Evolutionary conservation across 2,797 vertebrate genomes (phyloP).

Genomic region (Mallotus villosus): DNA sequence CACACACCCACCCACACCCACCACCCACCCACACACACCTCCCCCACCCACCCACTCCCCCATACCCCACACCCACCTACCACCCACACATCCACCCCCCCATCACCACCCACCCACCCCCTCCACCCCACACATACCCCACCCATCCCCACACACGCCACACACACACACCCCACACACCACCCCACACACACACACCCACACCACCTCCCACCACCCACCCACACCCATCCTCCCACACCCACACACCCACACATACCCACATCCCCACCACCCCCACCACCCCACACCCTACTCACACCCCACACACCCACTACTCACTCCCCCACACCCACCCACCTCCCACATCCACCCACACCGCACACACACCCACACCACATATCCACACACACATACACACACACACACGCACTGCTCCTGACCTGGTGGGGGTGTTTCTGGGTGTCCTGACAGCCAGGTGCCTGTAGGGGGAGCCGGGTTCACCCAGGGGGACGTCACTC

Average conservation of each 20-base stretch:
- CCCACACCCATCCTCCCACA: neutral
- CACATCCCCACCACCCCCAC: neutral
- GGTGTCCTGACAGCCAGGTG: constrained; percentile 20
- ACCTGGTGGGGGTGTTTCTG: constrained; percentile 7
- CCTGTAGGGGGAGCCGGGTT: constrained; percentile 49
- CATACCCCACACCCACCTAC: too few species aligned
- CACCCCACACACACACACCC: neutral
- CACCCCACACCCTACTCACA: too few species aligned
- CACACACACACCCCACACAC: neutral
- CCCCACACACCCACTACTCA: neutral
- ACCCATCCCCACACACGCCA: neutral
- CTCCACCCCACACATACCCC: too few species aligned
- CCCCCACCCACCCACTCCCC: too few species aligned
- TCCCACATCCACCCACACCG: neutral
- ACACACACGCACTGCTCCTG: constrained; percentile 27
- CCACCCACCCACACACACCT: too few species aligned
- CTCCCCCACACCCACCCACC: neutral
- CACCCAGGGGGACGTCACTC: constrained; percentile 50
- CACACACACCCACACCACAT: neutral
- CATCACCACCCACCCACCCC: too few species aligned
- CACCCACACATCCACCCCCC: too few species aligned
- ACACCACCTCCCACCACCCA: neutral
- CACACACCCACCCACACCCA: too few species aligned
- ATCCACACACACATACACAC: neutral
- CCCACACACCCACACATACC: neutral